Base-by-base conservation (phyloP, 2,113 vertebrate genomes). In the Festucalex cinctus region DNA sequence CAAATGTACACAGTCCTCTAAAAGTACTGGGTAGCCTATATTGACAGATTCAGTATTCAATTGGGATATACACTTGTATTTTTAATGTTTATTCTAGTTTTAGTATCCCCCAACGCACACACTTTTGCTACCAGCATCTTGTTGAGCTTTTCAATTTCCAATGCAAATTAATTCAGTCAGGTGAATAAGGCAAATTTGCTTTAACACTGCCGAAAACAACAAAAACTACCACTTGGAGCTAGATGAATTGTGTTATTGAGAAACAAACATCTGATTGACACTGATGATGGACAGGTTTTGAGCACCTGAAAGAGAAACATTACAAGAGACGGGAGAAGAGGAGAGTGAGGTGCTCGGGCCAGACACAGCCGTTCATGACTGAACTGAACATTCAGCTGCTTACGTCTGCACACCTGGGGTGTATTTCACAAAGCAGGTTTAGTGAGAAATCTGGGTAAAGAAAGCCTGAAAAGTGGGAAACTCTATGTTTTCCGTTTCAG, bases 191-290 rank as follows among this genome's bases (percentile, higher is more conserved):
- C 51, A 54, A 26, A 54, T 54, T 32, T 54, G 51, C 22, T 60
- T 60, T 9, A 37, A 60, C 32, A 60, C 58, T 57, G 20, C n/a
- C 8, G 16, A 13, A 72, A 68, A 67, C 48, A 41, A 51, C 57
- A n/a, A 16, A 35, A 22, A 28, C 10, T 2, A n/a, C 10, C 26
- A 62, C 41, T 63, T 61, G 32, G 53, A 68, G 48, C 35, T 1
- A 60, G 20, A 44, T 44, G 10, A 22, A 28, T 36, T 44, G 24
- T 49, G 39, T 46, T 8, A 22, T 49, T 63, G 22, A 58, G 41
- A 49, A 28, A 70, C 1, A n/a, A 61, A 16, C 20, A 32, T 48
- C 65, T 61, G 61, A 44, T 20, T 6, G 32, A 62, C 19, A 39
- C 54, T 26, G 26, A 43, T 63, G 41, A 39, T 61, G 44, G 20